Conservation (phyloP, 2,113 vertebrate species). For the Ardeotis arabs region DNA sequence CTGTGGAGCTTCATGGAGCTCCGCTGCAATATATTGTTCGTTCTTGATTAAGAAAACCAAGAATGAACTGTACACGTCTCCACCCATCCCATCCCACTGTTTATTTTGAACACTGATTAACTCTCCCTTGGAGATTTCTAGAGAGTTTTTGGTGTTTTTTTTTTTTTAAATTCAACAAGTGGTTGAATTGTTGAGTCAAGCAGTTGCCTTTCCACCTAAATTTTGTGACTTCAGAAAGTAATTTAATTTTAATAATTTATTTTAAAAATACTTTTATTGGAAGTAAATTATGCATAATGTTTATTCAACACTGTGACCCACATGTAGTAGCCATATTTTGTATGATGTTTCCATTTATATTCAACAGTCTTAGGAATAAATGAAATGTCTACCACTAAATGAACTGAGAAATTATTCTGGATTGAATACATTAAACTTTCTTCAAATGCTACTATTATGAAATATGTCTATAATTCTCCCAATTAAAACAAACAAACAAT, state of each 20-base stretch:
- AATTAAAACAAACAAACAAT: background rate
- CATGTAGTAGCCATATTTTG: background rate
- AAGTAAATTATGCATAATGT: background rate
- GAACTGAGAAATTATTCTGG: background rate
- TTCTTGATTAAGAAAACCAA: background rate
- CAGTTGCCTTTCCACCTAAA: slow-evolving; percentile 39
- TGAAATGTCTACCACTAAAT: background rate
- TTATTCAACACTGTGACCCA: background rate
- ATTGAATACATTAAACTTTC: background rate
- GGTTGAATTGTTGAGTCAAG: slow-evolving; percentile 55
- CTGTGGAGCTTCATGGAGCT: background rate
- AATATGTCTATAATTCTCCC: background rate
- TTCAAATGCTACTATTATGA: background rate
- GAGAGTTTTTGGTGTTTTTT: background rate
- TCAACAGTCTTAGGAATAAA: background rate
- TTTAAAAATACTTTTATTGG: slow-evolving; percentile 34
- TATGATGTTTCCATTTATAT: background rate
- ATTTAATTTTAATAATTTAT: slow-evolving; percentile 31
- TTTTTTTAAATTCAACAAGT: slow-evolving; percentile 23
- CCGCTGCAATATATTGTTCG: background rate
- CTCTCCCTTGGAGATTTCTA: background rate
- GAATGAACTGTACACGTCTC: background rate
- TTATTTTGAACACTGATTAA: slow-evolving; percentile 61
- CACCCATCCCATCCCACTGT: background rate
- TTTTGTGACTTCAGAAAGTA: slow-evolving; percentile 31